Evolutionary conservation across 2,113 vertebrate genomes (phyloP), one percentile per base, ranked within the genome.

Genomic region (Grammomys dolichurus): DNA sequence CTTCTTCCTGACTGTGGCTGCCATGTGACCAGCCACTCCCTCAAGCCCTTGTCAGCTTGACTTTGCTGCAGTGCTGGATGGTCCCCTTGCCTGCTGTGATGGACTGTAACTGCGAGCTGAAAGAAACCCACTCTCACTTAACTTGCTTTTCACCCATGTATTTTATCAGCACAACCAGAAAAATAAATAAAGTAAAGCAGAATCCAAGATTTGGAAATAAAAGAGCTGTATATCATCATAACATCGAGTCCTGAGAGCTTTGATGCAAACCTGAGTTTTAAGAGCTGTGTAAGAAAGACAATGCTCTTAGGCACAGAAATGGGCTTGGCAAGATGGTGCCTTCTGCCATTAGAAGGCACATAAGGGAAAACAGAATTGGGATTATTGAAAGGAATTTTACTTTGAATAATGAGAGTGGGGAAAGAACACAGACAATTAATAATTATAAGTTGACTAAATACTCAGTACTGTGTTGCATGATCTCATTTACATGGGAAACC

Each of bases 361-460:
- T 5, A 51, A n/a, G n/a, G 17, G 16, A 0, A 92, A 48, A 70
- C 17, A 73, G 16, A 84, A 13, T 28, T 46, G 20, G 40, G 17
- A 48, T 11, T 76, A 46, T 58, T 88, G 11, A n/a, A 67, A 72
- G 77, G 31, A 48, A 70, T 91, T 40, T 90, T 40, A 72, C 24
- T 28, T 94, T 95, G 40, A n/a, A 58, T 17, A 80, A 10, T 22
- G 26, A 76, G 70, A 19, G 54, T 43, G 3, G 10, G 36, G 13
- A 11, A 77, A 13, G 54, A 48, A 60, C 54, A 90, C 7, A 80
- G 60, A 33, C 11, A 89, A 81, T 81, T 65, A 67, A 7, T 93
- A 28, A 90, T 89, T 87, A 72, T 69, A 90, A 75, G 33, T 89
- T 92, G n/a, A 48, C 14, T 70, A 1, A 84, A 31, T 77, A 90